phyloP scores from a whole-genome alignment of 2,797 vertebrate genomes.

The Centroberyx gerrardi region DNA sequence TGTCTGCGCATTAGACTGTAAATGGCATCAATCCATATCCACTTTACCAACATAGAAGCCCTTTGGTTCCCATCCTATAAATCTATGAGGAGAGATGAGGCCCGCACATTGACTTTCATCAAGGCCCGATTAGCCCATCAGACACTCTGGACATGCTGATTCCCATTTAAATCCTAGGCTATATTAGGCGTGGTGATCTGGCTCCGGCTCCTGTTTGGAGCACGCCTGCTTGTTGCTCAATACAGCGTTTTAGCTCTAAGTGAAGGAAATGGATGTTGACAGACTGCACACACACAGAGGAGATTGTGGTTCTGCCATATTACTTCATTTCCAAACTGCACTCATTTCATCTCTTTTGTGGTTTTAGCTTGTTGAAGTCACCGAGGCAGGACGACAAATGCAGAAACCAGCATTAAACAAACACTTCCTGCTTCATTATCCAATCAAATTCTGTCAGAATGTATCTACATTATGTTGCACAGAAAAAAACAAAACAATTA shows the following conservation, averaged over 20 bases:
- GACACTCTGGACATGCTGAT: constrained; percentile 71
- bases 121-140: constrained; percentile 74
- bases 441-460: neutral
- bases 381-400: constrained; percentile 13
- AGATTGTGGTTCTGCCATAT: constrained; percentile 49
- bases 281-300: constrained; percentile 59
- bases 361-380: constrained; percentile 38
- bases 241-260: constrained; percentile 81
- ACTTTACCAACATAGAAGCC: constrained; percentile 63
- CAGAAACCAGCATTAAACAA: neutral
- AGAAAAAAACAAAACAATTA: neutral
- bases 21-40: constrained; percentile 74
- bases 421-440: neutral
- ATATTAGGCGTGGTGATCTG: constrained; percentile 78
- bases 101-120: constrained; percentile 75
- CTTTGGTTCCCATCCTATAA: constrained; percentile 56
- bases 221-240: constrained; percentile 80
- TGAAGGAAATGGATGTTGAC: constrained; percentile 84
- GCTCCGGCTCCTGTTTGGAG: constrained; percentile 76
- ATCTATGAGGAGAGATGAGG: constrained; percentile 64
- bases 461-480: neutral
- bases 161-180: constrained; percentile 71
- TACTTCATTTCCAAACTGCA: constrained; percentile 52
- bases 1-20: constrained; percentile 46
- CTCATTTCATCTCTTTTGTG: constrained; percentile 3